Base-by-base conservation (phyloP, 2,888 invertebrate genomes). In the Oscheius sp. region DNA sequence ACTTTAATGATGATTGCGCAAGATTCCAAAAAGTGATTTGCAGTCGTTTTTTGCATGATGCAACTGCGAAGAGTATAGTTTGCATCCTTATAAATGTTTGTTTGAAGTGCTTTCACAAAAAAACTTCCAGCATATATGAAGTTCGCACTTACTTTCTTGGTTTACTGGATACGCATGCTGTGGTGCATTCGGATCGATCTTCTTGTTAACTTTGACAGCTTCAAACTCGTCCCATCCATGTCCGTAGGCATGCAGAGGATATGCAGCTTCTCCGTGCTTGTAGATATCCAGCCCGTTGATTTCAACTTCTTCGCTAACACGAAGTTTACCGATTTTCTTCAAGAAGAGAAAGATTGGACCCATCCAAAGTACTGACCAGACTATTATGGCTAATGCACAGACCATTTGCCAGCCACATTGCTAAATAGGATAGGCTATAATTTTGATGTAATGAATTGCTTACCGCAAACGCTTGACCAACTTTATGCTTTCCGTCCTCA, bases 161-260 rank as follows among this genome's bases (percentile, higher is more conserved):
- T 79, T 72, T 7, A 59, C 53, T 32, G 53, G 53, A 32, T 55
- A 60, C 33, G n/a, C 21, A 29, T 60, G 51, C 2, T 51, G 29
- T 10, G 37, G 42, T n/a, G 9, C 55, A 35, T 35, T 21, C 13
- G 59, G 50, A 35, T 59, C 68, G 9, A 55, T 55, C 10, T 68
- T 55, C 29, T 68, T 53, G 21, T 70, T 70, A 53, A 50, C 62
- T 42, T 63, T 74, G 33, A 76, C 74, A n/a, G 74, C 13, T 32
- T 84, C 84, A 68, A 79, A 82, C 60, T 84, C 84, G 48, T 84
- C 81, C 84, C 84, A 84, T 58, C 82, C 84, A 63, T 84, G 84
- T 2, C 84, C 84, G 66, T 84, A 84, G 10, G 84, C 84, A 63
- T 82, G 81, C 5, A 84, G 74, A 47, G 84, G 84, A 53, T 84